Evolutionary conservation across 2,888 invertebrate genomes (phyloP).

Genomic region (Abrostola triplasia): DNA sequence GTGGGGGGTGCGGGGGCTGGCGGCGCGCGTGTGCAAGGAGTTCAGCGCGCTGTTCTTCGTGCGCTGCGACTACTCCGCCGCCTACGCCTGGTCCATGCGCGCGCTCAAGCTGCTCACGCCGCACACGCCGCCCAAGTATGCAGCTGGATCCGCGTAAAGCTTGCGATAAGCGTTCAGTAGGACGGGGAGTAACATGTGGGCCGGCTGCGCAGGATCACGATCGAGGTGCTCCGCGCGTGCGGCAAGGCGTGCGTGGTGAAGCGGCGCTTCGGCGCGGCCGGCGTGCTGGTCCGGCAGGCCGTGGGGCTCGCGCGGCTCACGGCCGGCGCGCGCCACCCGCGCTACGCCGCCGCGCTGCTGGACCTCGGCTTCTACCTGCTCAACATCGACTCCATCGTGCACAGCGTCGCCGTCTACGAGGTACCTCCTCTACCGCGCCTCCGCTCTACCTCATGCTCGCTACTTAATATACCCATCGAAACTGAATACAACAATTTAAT

Average conservation of each 20-base stretch:
- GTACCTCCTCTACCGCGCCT: too few species aligned
- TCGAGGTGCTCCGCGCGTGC: constrained; percentile 95
- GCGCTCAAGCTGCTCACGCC: constrained; percentile 91
- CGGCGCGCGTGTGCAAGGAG: constrained; percentile 93
- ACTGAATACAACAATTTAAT: too few species aligned
- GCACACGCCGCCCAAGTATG: constrained; percentile 89
- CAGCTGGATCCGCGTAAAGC: too few species aligned
- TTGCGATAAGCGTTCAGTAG: too few species aligned
- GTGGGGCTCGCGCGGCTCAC: constrained; percentile 90
- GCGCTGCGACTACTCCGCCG: constrained; percentile 95
- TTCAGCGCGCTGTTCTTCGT: constrained; percentile 94
- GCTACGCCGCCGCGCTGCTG: constrained; percentile 94
- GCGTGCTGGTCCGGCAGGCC: constrained; percentile 94
- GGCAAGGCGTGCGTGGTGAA: constrained; percentile 97
- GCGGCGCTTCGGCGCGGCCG: constrained; percentile 94
- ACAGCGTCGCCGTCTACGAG: constrained; percentile 95
- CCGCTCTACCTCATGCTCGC: too few species aligned
- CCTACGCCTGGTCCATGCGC: constrained; percentile 93
- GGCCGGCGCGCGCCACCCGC: constrained; percentile 92
- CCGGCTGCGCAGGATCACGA: constrained; percentile 90
- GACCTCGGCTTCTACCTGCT: constrained; percentile 97
- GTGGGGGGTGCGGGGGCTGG: constrained; percentile 79
- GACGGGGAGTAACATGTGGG: too few species aligned
- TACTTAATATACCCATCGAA: too few species aligned
- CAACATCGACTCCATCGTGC: constrained; percentile 95